These are phyloP conservation scores for Noctua janthina DNA, from an alignment of 2,888 invertebrate species.

Conservation along the genomic window DNA sequence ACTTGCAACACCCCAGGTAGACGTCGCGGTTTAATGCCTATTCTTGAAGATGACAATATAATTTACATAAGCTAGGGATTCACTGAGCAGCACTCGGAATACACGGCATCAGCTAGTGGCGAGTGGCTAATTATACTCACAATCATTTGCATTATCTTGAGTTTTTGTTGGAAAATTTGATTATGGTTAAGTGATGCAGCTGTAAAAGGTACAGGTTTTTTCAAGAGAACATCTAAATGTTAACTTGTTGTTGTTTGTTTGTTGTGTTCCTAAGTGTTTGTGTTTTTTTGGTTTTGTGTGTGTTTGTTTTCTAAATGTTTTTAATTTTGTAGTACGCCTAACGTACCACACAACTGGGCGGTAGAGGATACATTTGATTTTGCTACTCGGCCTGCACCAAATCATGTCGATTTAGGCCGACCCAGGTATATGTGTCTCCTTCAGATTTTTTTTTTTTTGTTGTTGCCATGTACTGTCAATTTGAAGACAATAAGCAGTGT, in stretches of 20 bases:
- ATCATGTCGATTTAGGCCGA: background rate
- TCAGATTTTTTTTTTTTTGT: no score
- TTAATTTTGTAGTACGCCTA: no score
- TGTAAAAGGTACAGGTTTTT: background rate
- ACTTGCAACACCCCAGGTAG: constrained; percentile 59
- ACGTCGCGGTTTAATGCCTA: constrained; percentile 76
- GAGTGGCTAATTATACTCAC: constrained; percentile 58
- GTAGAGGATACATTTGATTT: background rate
- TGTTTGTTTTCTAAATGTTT: no score
- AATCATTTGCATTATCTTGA: constrained; percentile 60
- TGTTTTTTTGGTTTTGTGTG: no score
- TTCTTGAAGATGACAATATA: constrained; percentile 83
- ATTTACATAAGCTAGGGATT: constrained; percentile 81
- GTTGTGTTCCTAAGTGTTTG: no score
- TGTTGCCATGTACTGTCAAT: no score
- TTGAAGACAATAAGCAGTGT: no score
- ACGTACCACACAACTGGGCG: background rate
- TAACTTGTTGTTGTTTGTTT: no score
- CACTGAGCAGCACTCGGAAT: constrained; percentile 67
- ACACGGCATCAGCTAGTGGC: constrained; percentile 57
- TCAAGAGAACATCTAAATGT: background rate
- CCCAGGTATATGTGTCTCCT: no score
- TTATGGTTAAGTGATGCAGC: constrained; percentile 3
- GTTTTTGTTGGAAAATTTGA: constrained; percentile 40
- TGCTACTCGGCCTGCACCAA: background rate